Percentiles rank a stretch among this genome's conserved stretches.
phyloP scores from a whole-genome alignment of 2,888 invertebrate species.

The Cinara cedri region DNA sequence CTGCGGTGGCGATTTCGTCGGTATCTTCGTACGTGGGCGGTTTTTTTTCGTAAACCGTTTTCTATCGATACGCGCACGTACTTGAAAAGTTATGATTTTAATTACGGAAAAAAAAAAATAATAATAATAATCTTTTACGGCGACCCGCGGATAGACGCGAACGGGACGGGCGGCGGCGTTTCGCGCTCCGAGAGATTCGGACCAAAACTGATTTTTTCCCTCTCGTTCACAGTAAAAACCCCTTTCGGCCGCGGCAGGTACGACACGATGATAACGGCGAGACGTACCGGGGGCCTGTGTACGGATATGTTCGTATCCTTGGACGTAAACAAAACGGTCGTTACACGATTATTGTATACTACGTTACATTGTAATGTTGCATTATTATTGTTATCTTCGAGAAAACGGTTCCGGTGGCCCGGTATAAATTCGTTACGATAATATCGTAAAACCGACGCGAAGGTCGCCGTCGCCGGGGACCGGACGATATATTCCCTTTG shows the following conservation, averaged over 20 bases:
- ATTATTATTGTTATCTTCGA: too few species aligned
- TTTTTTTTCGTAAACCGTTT: too few species aligned
- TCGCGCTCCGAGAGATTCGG: constrained; percentile 50
- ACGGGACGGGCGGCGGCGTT: background rate
- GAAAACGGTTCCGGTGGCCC: too few species aligned
- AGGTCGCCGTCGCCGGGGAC: constrained; percentile 22
- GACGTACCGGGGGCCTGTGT: background rate
- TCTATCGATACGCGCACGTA: background rate
- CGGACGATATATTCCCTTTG: background rate
- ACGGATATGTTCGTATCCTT: constrained; percentile 29
- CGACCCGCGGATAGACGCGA: too few species aligned
- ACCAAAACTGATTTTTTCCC: constrained; percentile 40
- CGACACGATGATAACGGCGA: too few species aligned
- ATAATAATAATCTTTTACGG: too few species aligned
- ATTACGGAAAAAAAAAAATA: too few species aligned
- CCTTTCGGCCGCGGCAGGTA: background rate
- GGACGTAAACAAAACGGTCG: constrained; percentile 39
- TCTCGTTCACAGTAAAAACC: background rate
- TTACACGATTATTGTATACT: too few species aligned
- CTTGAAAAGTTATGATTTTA: too few species aligned
- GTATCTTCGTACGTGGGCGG: too few species aligned
- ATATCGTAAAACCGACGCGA: background rate
- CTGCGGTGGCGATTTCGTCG: background rate
- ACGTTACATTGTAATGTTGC: too few species aligned
- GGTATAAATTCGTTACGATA: too few species aligned